These are phyloP conservation scores for Drosophila fulvimacula DNA, from an alignment of 2,888 invertebrate genomes.

Conservation along the genomic window DNA sequence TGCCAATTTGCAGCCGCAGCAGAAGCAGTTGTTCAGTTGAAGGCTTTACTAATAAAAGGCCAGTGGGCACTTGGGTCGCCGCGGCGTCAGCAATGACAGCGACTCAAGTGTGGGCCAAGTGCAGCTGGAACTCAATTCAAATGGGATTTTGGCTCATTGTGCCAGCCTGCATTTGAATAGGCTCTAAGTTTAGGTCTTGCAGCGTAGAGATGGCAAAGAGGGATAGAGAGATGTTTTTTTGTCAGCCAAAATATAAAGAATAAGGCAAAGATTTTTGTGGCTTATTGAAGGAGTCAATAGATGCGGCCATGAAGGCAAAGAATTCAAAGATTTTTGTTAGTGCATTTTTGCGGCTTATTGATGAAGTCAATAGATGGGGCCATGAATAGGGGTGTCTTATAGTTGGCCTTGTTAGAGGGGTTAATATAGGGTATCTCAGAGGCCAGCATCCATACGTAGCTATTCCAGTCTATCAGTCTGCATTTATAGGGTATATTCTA, in stretches of 20 bases:
- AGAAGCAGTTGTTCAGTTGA: conserved; percentile 13
- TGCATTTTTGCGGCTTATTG: neutral
- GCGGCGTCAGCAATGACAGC: neutral
- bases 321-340: neutral
- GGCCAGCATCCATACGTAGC: neutral
- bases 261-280: neutral
- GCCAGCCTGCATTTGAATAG: neutral
- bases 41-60: conserved; percentile 4
- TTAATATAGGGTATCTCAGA: neutral
- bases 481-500: neutral
- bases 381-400: neutral
- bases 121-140: conserved; percentile 31
- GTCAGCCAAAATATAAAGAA: neutral
- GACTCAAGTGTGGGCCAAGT: conserved; percentile 29
- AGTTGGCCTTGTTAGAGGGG: neutral
- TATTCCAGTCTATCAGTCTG: neutral
- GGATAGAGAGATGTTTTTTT: too few species aligned
- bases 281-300: neutral
- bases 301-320: neutral
- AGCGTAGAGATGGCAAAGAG: neutral
- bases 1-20: conserved; percentile 49
- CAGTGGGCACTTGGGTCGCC: conserved; percentile 1
- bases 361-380: neutral
- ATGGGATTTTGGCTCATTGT: conserved; percentile 24
- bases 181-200: neutral